Conservation (phyloP, 2,797 vertebrate genomes). For the Coregonus sp. region DNA sequence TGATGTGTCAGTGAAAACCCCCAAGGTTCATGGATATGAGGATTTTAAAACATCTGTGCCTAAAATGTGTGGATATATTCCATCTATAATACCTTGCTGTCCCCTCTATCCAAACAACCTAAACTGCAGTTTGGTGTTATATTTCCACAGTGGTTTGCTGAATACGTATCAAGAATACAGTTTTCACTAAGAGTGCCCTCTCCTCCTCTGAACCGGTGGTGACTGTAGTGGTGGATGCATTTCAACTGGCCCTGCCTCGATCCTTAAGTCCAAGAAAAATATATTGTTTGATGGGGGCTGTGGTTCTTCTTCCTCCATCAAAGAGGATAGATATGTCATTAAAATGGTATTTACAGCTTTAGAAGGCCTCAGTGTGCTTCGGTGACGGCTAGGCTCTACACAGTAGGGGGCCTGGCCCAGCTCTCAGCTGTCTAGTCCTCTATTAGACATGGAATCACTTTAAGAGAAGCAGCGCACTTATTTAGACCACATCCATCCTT, state of each 20-base stretch:
- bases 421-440: slow-evolving; percentile 51
- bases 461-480: slow-evolving; percentile 59
- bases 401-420: slow-evolving; percentile 23
- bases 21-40: background rate
- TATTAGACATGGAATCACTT: slow-evolving; percentile 65
- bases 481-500: slow-evolving; percentile 55
- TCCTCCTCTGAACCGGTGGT: background rate
- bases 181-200: background rate
- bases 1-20: background rate
- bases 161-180: background rate
- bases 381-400: slow-evolving; percentile 11
- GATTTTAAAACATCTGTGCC: background rate
- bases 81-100: background rate
- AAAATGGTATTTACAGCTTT: slow-evolving; percentile 49
- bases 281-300: background rate
- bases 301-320: slow-evolving; percentile 14
- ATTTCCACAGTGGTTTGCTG: background rate
- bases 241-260: background rate
- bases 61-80: background rate
- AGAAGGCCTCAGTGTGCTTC: slow-evolving; percentile 26
- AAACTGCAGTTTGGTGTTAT: background rate
- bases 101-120: background rate
- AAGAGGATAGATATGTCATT: slow-evolving; percentile 29
- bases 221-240: background rate
- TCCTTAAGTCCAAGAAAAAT: slow-evolving; percentile 11